phyloP scores from a whole-genome alignment of 2,797 vertebrate species.

The Anableps anableps region DNA sequence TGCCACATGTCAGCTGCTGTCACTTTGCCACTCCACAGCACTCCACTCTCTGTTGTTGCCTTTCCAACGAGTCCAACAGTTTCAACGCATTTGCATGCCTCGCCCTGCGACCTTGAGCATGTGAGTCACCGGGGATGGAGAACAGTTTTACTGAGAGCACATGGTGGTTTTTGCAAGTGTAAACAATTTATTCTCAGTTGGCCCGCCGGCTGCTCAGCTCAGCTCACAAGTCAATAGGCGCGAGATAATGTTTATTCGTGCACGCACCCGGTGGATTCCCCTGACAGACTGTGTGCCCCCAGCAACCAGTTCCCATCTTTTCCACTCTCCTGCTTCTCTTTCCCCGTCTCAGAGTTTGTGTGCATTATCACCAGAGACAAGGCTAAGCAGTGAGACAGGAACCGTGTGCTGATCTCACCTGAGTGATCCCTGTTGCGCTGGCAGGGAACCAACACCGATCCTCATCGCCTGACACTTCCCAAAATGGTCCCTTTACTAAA shows the following conservation, averaged over 20 bases:
- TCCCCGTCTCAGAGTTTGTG: constrained; percentile 32
- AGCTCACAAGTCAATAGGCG: constrained; percentile 64
- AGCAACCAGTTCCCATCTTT: constrained; percentile 48
- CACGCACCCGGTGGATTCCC: constrained; percentile 54
- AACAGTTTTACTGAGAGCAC: constrained; percentile 51
- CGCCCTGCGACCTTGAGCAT: constrained; percentile 54
- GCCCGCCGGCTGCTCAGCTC: constrained; percentile 54
- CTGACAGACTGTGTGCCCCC: constrained; percentile 42
- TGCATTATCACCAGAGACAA: constrained; percentile 52
- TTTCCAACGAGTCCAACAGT: constrained; percentile 6
- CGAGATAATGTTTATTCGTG: constrained; percentile 72
- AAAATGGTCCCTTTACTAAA: constrained; percentile 43
- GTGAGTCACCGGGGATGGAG: constrained; percentile 38
- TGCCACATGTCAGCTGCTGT: constrained; percentile 33
- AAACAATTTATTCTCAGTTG: constrained; percentile 72
- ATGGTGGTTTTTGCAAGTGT: constrained; percentile 56
- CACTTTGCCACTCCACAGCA: constrained; percentile 13
- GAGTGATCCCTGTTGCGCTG: constrained; percentile 40
- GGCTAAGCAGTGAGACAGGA: constrained; percentile 40
- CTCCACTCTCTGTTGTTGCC: background rate
- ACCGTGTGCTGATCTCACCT: constrained; percentile 50
- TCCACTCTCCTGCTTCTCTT: constrained; percentile 34
- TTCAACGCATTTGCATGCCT: constrained; percentile 46
- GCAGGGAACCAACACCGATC: constrained; percentile 24
- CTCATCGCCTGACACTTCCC: background rate